These are phyloP conservation scores for Lithophane ornitopus DNA, from an alignment of 2,888 invertebrate genomes.

Conservation along the genomic window DNA sequence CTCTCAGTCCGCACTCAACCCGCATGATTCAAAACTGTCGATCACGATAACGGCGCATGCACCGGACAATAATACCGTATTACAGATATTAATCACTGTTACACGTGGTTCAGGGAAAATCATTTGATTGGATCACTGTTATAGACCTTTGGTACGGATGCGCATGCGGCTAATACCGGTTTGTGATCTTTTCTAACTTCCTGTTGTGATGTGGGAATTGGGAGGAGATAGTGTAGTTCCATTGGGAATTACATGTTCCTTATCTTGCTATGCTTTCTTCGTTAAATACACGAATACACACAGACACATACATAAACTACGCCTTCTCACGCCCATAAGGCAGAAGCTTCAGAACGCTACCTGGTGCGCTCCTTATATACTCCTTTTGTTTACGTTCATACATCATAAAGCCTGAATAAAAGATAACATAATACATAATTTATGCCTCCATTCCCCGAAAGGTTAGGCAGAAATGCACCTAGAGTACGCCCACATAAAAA, in stretches of 20 bases:
- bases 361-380: no score
- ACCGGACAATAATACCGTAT: slow-evolving; percentile 67
- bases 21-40: slow-evolving; percentile 82
- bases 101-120: slow-evolving; percentile 60
- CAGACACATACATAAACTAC: no score
- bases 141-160: slow-evolving; percentile 26
- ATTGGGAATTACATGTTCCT: neutral
- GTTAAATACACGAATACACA: no score
- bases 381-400: no score
- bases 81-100: slow-evolving; percentile 80
- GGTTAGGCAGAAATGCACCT: no score
- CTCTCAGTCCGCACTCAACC: slow-evolving; percentile 73
- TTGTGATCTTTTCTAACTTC: slow-evolving; percentile 47
- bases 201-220: slow-evolving; percentile 52
- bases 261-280: neutral
- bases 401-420: neutral
- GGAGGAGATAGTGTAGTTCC: neutral
- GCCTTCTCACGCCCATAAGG: no score
- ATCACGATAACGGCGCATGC: slow-evolving; percentile 73
- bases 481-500: no score
- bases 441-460: no score
- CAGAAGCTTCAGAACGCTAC: no score
- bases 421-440: no score
- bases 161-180: slow-evolving; percentile 32
- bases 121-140: slow-evolving; percentile 58